Conservation (phyloP, 1,140 invertebrate genomes). For the honey bee (Apis mellifera) region DNA sequence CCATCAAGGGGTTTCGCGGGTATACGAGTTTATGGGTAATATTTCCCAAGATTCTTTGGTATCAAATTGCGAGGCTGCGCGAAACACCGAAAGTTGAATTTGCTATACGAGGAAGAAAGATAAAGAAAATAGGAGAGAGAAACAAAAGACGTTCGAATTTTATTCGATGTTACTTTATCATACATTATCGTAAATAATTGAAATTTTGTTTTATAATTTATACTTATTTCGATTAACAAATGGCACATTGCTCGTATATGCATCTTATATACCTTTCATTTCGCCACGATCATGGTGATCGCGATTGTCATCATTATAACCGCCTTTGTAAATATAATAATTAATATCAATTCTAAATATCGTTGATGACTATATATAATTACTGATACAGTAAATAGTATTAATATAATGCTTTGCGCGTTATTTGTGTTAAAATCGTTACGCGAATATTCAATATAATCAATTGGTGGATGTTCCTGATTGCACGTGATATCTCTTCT, state of each 20-base stretch:
- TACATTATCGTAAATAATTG: neutral
- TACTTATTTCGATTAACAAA: neutral
- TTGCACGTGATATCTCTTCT: neutral
- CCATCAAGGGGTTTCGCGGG: constrained; percentile 63
- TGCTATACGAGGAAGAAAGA: constrained; percentile 9
- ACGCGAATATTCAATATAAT: neutral
- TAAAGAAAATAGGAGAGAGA: constrained; percentile 22
- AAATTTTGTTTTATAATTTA: neutral
- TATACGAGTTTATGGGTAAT: constrained; percentile 73
- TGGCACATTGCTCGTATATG: neutral
- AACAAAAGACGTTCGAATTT: constrained; percentile 46
- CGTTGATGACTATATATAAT: neutral
- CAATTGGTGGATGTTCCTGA: neutral
- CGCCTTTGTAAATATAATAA: neutral
- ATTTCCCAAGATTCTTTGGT: constrained; percentile 76
- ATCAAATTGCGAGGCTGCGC: constrained; percentile 43
- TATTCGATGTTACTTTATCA: neutral
- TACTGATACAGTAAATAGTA: neutral
- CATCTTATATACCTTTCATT: neutral
- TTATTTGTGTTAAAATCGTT: neutral
- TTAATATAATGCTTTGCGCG: neutral
- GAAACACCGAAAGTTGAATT: constrained; percentile 60
- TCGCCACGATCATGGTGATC: no score
- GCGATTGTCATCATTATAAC: no score
- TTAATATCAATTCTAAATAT: neutral